A percentile compares a stretch with the other conserved stretches of the same genome.
These are phyloP conservation scores for Tetragonula clypearis DNA, from an alignment of 1,140 invertebrate species.

Conservation along the genomic window DNA sequence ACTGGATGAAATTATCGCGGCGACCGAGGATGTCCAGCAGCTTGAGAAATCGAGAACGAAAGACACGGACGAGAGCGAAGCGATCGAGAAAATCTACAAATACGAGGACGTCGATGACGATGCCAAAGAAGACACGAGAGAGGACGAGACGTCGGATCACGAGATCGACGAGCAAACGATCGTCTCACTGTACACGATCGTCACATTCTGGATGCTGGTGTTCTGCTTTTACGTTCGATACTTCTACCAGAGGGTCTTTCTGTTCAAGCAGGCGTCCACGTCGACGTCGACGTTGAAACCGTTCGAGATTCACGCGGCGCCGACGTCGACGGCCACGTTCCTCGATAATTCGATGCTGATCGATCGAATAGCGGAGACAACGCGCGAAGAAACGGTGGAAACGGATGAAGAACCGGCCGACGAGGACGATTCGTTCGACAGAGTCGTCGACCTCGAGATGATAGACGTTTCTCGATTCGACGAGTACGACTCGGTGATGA, in stretches of 20 bases:
- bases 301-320: slow-evolving; percentile 21
- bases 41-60: background rate
- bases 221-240: background rate
- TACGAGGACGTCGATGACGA: background rate
- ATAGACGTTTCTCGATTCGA: background rate
- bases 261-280: background rate
- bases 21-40: background rate
- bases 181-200: background rate
- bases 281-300: slow-evolving; percentile 17
- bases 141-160: background rate
- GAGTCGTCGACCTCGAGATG: background rate
- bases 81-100: background rate
- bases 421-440: background rate
- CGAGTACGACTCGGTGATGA: background rate
- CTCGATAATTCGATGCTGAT: background rate
- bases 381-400: background rate
- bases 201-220: background rate
- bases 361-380: background rate
- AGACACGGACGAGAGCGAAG: too few relatives aligned
- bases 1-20: background rate
- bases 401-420: too few relatives aligned
- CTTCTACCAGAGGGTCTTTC: background rate
- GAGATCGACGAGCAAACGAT: too few relatives aligned
- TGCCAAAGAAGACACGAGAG: background rate
- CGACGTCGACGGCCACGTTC: slow-evolving; percentile 6